A percentile compares a stretch with the other conserved stretches of the same genome.
Conservation (phyloP, 2,888 invertebrate genomes). For the Neoscelio sp. region DNA sequence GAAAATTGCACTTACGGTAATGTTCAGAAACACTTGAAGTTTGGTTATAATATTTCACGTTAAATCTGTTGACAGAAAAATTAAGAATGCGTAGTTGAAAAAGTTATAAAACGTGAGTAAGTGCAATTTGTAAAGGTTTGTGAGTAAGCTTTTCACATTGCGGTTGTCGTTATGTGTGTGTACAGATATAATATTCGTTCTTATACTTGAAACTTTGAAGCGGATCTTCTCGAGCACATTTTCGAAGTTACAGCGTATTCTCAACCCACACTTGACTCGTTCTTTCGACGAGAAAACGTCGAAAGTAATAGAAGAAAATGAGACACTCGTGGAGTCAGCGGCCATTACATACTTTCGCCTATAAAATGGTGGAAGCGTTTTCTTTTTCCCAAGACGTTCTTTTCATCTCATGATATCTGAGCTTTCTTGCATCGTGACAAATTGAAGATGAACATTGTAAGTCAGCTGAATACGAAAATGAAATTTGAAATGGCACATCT, state of each 20-base stretch:
- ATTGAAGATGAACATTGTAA: slow-evolving; percentile 12
- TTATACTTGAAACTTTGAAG: slow-evolving; percentile 49
- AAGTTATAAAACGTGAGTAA: slow-evolving; percentile 13
- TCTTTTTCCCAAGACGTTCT: slow-evolving; percentile 6
- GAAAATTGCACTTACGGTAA: no score
- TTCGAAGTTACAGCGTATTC: slow-evolving; percentile 43
- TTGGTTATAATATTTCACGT: background rate
- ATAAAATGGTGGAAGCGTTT: slow-evolving; percentile 38
- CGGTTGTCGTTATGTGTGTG: slow-evolving; percentile 17
- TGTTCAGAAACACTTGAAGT: no score
- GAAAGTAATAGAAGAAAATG: slow-evolving; percentile 64
- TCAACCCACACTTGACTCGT: slow-evolving; percentile 36
- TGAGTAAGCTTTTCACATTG: slow-evolving; percentile 6
- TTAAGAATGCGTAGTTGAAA: slow-evolving; percentile 21
- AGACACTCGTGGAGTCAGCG: slow-evolving; percentile 49
- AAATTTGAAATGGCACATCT: no score
- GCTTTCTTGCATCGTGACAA: slow-evolving; percentile 6
- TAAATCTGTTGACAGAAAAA: slow-evolving; percentile 3
- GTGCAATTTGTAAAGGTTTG: slow-evolving; percentile 29
- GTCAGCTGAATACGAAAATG: slow-evolving; percentile 4
- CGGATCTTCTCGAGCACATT: slow-evolving; percentile 42
- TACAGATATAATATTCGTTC: slow-evolving; percentile 51
- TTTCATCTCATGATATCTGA: slow-evolving; percentile 18
- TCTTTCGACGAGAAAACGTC: slow-evolving; percentile 52
- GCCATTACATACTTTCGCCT: slow-evolving; percentile 54